phyloP scores from a whole-genome alignment of 2,113 vertebrate species.

The Panthera tigris region DNA sequence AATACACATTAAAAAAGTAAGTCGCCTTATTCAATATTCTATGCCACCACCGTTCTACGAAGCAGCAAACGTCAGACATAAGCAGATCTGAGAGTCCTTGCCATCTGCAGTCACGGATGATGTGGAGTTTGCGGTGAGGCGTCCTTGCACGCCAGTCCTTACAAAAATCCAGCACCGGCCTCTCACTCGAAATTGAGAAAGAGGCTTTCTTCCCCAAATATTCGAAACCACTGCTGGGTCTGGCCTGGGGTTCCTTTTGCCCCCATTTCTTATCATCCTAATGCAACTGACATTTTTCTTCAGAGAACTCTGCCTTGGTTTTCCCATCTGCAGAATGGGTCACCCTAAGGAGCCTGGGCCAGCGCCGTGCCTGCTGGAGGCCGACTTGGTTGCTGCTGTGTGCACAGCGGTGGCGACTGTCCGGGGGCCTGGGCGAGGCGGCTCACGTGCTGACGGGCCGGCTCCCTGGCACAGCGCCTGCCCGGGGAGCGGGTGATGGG shows the following conservation, averaged over 20 bases:
- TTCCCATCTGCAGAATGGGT: neutral
- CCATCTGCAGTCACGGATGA: neutral
- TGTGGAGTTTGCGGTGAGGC: neutral
- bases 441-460: neutral
- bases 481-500: neutral
- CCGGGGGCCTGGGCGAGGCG: neutral
- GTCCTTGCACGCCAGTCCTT: accelerated
- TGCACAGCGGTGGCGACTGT: neutral
- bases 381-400: neutral
- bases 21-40: accelerated
- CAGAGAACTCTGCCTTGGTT: neutral
- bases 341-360: neutral
- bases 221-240: neutral
- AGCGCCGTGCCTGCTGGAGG: accelerated
- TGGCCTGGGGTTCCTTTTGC: too few species aligned
- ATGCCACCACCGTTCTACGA: neutral
- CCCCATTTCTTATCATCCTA: neutral
- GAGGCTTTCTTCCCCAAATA: neutral
- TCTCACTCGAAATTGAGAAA: neutral
- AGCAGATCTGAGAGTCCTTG: neutral
- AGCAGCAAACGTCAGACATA: neutral
- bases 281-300: neutral
- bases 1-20: too few species aligned
- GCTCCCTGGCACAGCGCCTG: neutral
- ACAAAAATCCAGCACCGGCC: neutral